Base-by-base conservation (phyloP, 1,140 invertebrate species). In the Platyura marginata region DNA sequence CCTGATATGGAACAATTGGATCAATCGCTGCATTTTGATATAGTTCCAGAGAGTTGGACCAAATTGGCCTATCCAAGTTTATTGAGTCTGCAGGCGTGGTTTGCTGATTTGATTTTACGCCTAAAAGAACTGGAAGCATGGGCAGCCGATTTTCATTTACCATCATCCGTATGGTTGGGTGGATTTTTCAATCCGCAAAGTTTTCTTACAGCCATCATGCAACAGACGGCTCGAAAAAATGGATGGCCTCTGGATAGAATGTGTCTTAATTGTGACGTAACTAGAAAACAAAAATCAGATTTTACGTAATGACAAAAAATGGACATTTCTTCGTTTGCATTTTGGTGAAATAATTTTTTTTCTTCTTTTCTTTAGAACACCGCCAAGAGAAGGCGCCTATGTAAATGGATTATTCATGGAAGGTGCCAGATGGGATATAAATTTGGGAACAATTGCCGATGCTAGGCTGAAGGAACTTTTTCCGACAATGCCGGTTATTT, bases 121-220 rank as follows among this genome's bases (percentile, higher is more conserved):
- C 66, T 89, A 11, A 73, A 72, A 51, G 84, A 90, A 57, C 60
- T 92, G 2, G 75, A 86, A 49, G 69, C 64, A 25, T 91, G 85
- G 87, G 73, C 75, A 15, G 59, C 69, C 1, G 84, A 88, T 57
- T 89, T 87, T 59, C 70, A 69, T 29, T 63, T 89, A 36, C 90
- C 90, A 0, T 62, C 83, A 1, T 76, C 88, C 1, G 77, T 94
- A 18, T 96, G 91, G 91, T 64, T 95, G 20, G 85, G 78, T 9
- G 91, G 90, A 16, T 91, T 96, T 59, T 96, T 96, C 65, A 96
- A 95, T 65, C 92, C 92, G 0, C 91, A 96, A 62, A 93, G 89
- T 11, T 92, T 97, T 61, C 66, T 97, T 8, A 97, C 91, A 1
- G 91, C 92, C 22, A 92, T 95, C 53, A 96, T 95, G 90, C 92